phyloP scores from a whole-genome alignment of 1,140 invertebrate species.

The Leptopilina boulardi region DNA sequence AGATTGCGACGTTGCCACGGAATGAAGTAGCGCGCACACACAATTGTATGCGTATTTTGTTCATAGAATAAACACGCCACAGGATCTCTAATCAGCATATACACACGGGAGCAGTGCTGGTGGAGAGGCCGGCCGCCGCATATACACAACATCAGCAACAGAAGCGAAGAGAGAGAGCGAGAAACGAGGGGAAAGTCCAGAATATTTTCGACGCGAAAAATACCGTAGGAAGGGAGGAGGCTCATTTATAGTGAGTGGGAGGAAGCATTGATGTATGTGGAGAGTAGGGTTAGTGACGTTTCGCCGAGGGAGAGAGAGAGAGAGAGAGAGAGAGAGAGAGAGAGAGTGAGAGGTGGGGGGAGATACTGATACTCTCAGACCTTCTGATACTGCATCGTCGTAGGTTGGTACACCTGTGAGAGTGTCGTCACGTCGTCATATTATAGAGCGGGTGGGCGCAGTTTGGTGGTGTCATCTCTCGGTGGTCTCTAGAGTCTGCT shows the following conservation, averaged over 20 bases:
- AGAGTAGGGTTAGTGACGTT: constrained; percentile 13
- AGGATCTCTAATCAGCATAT: constrained; percentile 40
- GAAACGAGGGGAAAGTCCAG: constrained; percentile 38
- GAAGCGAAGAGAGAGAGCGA: constrained; percentile 29
- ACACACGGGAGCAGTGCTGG: not conserved
- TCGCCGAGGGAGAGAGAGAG: too few relatives aligned
- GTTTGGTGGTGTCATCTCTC: constrained; percentile 73
- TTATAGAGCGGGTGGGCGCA: constrained; percentile 57
- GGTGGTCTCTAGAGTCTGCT: constrained; percentile 68
- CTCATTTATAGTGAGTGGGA: not conserved
- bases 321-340: too few relatives aligned
- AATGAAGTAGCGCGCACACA: constrained; percentile 51
- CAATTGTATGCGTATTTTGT: constrained; percentile 61
- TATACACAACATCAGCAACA: constrained; percentile 35
- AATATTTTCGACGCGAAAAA: constrained; percentile 36
- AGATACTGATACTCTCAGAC: too few relatives aligned
- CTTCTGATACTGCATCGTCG: constrained; percentile 37
- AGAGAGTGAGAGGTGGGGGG: not conserved
- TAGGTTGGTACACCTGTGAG: constrained; percentile 66
- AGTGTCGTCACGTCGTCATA: constrained; percentile 54
- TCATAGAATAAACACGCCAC: constrained; percentile 55
- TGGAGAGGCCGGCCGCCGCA: constrained; percentile 38
- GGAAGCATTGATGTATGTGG: constrained; percentile 28
- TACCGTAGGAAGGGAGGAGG: constrained; percentile 17
- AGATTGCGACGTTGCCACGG: constrained; percentile 65